phyloP scores from a whole-genome alignment of 2,888 invertebrate species.

The Gibbula magus region DNA sequence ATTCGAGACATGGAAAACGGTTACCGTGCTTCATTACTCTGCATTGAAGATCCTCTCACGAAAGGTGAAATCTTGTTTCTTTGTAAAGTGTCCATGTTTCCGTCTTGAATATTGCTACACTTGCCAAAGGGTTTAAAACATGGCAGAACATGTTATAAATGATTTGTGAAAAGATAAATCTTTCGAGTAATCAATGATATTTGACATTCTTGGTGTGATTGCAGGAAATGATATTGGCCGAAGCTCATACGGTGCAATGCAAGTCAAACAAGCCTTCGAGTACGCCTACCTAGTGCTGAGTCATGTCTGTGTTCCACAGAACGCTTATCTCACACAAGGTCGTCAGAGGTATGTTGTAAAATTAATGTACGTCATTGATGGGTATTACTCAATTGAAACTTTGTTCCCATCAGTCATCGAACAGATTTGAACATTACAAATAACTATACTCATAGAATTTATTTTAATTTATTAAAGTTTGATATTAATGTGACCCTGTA shows the following conservation, averaged over 20 bases:
- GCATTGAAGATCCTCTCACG: conserved; percentile 98
- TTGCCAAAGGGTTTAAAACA: too few species aligned
- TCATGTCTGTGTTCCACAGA: conserved; percentile 67
- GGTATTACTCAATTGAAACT: neutral
- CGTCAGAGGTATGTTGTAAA: conserved; percentile 51
- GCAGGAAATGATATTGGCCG: conserved; percentile 96
- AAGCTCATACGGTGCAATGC: conserved; percentile 94
- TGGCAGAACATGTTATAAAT: neutral
- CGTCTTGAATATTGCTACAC: neutral
- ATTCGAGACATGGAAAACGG: conserved; percentile 95
- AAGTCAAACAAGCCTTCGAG: conserved; percentile 95
- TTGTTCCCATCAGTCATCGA: too few species aligned
- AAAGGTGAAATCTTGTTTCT: conserved; percentile 76
- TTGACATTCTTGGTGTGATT: conserved; percentile 34
- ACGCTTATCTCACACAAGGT: conserved; percentile 46
- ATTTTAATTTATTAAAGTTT: too few species aligned
- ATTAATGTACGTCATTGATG: neutral
- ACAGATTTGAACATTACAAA: too few species aligned
- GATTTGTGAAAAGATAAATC: neutral
- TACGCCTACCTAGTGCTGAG: conserved; percentile 90
- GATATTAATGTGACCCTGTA: too few species aligned
- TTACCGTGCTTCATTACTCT: conserved; percentile 91
- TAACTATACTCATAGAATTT: too few species aligned
- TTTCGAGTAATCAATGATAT: neutral
- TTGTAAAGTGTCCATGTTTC: neutral